Percentiles rank a stretch among this genome's conserved stretches.
These are phyloP conservation scores for Campoplex nolae DNA, from an alignment of 2,888 invertebrate species.

Conservation along the genomic window DNA sequence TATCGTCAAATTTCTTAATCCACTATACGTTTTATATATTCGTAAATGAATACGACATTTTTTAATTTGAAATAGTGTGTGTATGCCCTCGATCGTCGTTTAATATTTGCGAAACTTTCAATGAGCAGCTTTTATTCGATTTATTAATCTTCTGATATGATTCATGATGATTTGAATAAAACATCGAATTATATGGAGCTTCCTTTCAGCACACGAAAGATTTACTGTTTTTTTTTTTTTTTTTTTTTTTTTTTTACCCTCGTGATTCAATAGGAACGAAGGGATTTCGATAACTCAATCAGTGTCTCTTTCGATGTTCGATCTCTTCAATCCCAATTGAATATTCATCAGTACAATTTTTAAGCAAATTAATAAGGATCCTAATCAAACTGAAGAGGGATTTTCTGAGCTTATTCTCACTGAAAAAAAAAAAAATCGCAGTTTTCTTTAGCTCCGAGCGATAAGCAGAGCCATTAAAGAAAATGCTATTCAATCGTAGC, in stretches of 20 bases:
- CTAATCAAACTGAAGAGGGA: neutral
- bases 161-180: conserved; percentile 30
- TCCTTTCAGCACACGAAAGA: neutral
- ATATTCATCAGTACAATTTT: neutral
- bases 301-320: conserved; percentile 19
- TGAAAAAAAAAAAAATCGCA: neutral
- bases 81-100: neutral
- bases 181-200: conserved; percentile 20
- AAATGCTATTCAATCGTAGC: conserved; percentile 7
- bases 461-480: neutral
- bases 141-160: conserved; percentile 40
- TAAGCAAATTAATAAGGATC: neutral
- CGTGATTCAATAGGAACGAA: conserved; percentile 14
- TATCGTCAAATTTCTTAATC: conserved; percentile 9
- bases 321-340: neutral
- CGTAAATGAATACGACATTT: neutral
- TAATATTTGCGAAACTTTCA: conserved; percentile 33
- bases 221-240: conserved; percentile 13
- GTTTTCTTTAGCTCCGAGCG: neutral
- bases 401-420: neutral
- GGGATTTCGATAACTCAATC: conserved; percentile 19
- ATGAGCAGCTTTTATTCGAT: conserved; percentile 45
- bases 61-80: neutral
- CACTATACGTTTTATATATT: neutral
- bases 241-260: conserved; percentile 11